Conservation (phyloP, 2,113 vertebrate species). For the Aspidoscelis tigris region DNA sequence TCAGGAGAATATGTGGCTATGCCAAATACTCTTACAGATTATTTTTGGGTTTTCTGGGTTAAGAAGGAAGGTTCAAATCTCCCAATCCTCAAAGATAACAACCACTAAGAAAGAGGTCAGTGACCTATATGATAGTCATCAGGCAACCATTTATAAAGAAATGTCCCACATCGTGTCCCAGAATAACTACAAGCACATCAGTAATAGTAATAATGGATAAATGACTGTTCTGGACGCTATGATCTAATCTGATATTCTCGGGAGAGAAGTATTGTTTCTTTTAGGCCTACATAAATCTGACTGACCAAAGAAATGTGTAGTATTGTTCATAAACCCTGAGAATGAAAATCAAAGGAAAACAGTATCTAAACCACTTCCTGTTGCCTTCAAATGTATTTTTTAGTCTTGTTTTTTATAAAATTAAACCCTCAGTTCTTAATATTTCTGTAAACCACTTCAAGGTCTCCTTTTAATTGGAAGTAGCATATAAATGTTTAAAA, state of each 20-base stretch:
- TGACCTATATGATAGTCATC: constrained; percentile 39
- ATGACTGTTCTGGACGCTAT: constrained; percentile 53
- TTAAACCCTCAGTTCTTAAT: too few species aligned
- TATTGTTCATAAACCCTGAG: constrained; percentile 55
- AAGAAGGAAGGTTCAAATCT: constrained; percentile 66
- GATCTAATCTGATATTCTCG: constrained; percentile 52
- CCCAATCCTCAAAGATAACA: background rate
- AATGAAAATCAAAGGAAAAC: constrained; percentile 59
- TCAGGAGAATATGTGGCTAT: constrained; percentile 11
- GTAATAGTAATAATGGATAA: constrained; percentile 16
- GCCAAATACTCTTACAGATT: constrained; percentile 40
- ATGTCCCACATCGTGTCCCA: constrained; percentile 1
- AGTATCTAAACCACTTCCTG: constrained; percentile 32
- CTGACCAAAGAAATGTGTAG: constrained; percentile 47
- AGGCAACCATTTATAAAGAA: constrained; percentile 27
- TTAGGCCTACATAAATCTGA: constrained; percentile 60
- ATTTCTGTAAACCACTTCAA: too few species aligned
- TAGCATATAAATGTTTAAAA: too few species aligned
- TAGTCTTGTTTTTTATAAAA: too few species aligned
- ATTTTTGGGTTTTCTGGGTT: constrained; percentile 43
- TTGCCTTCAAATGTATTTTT: background rate
- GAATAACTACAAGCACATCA: too few species aligned
- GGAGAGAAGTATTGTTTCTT: constrained; percentile 58
- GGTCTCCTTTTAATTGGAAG: too few species aligned
- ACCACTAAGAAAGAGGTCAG: constrained; percentile 47